These are phyloP conservation scores for Pammene fasciana DNA, from an alignment of 2,888 invertebrate genomes.

Conservation along the genomic window DNA sequence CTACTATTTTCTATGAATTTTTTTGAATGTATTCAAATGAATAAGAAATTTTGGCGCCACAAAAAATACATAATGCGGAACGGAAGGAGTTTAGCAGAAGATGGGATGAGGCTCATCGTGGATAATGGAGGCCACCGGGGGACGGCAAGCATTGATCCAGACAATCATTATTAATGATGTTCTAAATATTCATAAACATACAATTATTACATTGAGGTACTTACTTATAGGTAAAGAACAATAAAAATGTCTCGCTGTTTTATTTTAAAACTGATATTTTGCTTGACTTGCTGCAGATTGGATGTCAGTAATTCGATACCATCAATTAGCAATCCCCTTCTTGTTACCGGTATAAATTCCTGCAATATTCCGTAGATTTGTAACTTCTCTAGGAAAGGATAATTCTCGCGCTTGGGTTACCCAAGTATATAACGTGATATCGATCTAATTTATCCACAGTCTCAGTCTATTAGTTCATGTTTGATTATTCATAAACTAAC, in stretches of 20 bases:
- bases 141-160: slow-evolving; percentile 45
- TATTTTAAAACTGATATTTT: too few species aligned
- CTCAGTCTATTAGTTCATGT: background rate
- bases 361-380: background rate
- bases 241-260: too few species aligned
- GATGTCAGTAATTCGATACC: slow-evolving; percentile 55
- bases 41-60: slow-evolving; percentile 75
- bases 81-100: slow-evolving; percentile 47
- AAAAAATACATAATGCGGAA: slow-evolving; percentile 67
- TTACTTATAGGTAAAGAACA: too few species aligned
- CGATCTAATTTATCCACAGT: background rate
- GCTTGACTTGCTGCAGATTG: too few species aligned
- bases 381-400: background rate
- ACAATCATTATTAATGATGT: slow-evolving; percentile 46
- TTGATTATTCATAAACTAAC: slow-evolving; percentile 23
- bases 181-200: slow-evolving; percentile 13
- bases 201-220: too few species aligned
- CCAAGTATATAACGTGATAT: background rate
- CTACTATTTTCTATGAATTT: slow-evolving; percentile 67
- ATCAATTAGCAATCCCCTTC: slow-evolving; percentile 56
- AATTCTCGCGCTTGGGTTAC: background rate
- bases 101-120: slow-evolving; percentile 48
- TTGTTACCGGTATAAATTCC: background rate
- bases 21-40: slow-evolving; percentile 78
- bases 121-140: slow-evolving; percentile 50